Conservation (phyloP, 2,797 vertebrate species). For the Melopsittacus undulatus region DNA sequence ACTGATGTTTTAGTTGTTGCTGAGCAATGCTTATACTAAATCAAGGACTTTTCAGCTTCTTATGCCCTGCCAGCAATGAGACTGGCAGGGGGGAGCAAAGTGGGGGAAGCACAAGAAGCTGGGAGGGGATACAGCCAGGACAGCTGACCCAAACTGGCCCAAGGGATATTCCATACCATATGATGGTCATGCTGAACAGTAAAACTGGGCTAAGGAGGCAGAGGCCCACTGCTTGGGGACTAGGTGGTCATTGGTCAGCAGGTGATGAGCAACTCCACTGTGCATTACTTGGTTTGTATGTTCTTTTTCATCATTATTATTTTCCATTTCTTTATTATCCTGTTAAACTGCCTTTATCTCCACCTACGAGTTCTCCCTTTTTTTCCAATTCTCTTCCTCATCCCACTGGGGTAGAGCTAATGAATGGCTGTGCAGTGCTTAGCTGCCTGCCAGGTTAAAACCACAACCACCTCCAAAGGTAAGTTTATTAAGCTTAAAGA, state of each 20-base stretch:
- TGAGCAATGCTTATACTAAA: background rate
- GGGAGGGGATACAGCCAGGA: background rate
- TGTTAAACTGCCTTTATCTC: background rate
- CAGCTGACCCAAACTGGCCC: background rate
- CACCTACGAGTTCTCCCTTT: background rate
- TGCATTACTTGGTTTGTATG: background rate
- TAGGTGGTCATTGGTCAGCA: background rate
- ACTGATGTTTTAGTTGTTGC: background rate
- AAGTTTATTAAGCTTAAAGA: background rate
- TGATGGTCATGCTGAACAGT: background rate
- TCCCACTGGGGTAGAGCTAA: background rate
- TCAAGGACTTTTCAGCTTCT: background rate
- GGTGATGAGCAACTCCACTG: background rate
- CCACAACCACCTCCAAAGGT: background rate
- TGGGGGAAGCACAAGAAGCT: background rate
- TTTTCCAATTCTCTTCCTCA: background rate
- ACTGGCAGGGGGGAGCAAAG: background rate
- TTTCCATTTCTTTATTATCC: background rate
- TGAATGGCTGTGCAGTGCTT: background rate
- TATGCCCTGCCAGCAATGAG: background rate
- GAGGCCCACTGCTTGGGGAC: background rate
- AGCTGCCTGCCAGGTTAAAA: background rate
- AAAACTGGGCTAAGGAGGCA: background rate
- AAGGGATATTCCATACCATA: background rate
- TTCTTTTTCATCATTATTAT: background rate